Conservation (phyloP, 2,797 vertebrate species). For the Etheostoma nigrum region DNA sequence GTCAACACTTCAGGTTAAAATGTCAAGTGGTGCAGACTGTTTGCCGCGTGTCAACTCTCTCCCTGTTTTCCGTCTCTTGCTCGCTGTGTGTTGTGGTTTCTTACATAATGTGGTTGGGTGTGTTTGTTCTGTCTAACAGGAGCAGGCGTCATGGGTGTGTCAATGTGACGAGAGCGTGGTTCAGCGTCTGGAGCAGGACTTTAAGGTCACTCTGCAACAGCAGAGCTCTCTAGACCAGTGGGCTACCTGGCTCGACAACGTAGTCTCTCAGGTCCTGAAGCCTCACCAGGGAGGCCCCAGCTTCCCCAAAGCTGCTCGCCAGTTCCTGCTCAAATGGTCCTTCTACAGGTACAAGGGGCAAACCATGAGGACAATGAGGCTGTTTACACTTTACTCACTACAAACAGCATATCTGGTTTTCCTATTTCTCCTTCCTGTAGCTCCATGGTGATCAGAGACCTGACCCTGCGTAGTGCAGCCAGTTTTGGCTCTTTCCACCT, state of each 20-base stretch:
- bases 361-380: no score
- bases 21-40: not conserved
- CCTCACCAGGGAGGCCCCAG: slow-evolving; percentile 93
- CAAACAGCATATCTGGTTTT: not conserved
- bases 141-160: slow-evolving; percentile 99
- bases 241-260: slow-evolving; percentile 95
- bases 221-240: slow-evolving; percentile 99
- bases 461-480: slow-evolving; percentile 95
- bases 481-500: slow-evolving; percentile 98
- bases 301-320: slow-evolving; percentile 95
- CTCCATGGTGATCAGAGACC: slow-evolving; percentile 99
- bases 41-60: accelerated
- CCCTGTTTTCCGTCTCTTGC: not conserved
- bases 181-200: slow-evolving; percentile 97
- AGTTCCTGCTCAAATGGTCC: slow-evolving; percentile 99
- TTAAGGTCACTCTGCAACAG: slow-evolving; percentile 97
- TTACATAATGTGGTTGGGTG: slow-evolving; percentile 24
- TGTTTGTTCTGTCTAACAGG: slow-evolving; percentile 80
- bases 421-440: slow-evolving; percentile 68
- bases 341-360: slow-evolving; percentile 91
- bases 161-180: slow-evolving; percentile 97
- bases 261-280: slow-evolving; percentile 95
- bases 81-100: not conserved
- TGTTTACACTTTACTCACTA: not conserved
- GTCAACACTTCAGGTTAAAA: not conserved